phyloP scores from a whole-genome alignment of 2,888 invertebrate species.

The Patella ulyssiponensis region DNA sequence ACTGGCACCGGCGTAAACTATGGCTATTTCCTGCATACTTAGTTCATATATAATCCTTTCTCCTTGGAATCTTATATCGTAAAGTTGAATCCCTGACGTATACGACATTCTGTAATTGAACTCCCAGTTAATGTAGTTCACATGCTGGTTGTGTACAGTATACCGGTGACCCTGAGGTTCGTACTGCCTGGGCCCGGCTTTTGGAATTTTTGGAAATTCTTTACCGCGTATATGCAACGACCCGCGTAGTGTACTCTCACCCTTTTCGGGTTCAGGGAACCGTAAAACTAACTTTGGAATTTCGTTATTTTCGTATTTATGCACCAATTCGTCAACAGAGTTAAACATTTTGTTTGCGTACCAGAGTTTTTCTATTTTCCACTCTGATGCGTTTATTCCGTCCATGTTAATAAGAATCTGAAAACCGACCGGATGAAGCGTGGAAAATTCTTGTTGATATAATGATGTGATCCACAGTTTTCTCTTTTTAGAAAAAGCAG shows the following conservation, averaged over 20 bases:
- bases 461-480: constrained; percentile 42
- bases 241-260: constrained; percentile 25
- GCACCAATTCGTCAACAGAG: constrained; percentile 32
- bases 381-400: constrained; percentile 23
- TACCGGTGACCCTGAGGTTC: constrained; percentile 58
- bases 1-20: constrained; percentile 56
- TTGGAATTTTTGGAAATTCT: constrained; percentile 31
- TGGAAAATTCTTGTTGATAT: constrained; percentile 41
- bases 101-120: constrained; percentile 56
- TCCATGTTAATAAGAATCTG: constrained; percentile 45
- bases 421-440: constrained; percentile 52
- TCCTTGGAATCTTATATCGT: constrained; percentile 48
- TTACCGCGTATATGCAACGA: constrained; percentile 42
- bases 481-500: constrained; percentile 27
- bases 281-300: constrained; percentile 11
- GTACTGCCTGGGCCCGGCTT: constrained; percentile 45
- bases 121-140: constrained; percentile 58
- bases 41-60: constrained; percentile 60
- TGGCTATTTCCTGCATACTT: constrained; percentile 58
- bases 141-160: constrained; percentile 48
- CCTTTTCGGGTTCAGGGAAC: constrained; percentile 14
- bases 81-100: constrained; percentile 50
- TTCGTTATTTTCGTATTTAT: constrained; percentile 22
- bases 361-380: constrained; percentile 41
- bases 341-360: constrained; percentile 39